Evolutionary conservation across 1,140 invertebrate genomes (phyloP), one percentile per base, ranked within the genome.

Genomic region (Chrysopa pallens): DNA sequence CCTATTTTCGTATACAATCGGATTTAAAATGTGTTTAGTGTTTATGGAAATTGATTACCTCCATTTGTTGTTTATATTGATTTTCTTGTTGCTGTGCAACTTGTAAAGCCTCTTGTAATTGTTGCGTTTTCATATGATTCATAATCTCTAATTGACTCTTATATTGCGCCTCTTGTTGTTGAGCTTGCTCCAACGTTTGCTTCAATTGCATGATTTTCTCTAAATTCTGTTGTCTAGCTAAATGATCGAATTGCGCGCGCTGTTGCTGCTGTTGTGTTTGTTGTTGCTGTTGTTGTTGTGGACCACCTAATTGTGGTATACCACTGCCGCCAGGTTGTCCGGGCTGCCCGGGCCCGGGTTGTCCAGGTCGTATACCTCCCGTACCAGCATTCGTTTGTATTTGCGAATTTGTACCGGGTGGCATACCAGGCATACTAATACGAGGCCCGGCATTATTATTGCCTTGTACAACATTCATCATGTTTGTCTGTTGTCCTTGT

Each of bases 21-120:
- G n/a, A n/a, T n/a, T n/a, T n/a, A n/a, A n/a, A n/a, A n/a, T n/a
- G n/a, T n/a, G n/a, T n/a, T n/a, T n/a, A n/a, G n/a, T n/a, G n/a
- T n/a, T n/a, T n/a, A n/a, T n/a, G n/a, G n/a, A n/a, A n/a, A n/a
- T n/a, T n/a, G n/a, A n/a, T 57, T 52, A 74, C 78, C 65, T 81
- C 78, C 8, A 81, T 53, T 50, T 80, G 75, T 50, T 79, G 74
- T 54, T 79, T 78, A 48, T 75, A 83, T 46, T 84, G 79, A 62
- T 74, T 68, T 54, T 84, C 81, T 53, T 82, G 78, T 50, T 81
- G 78, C 50, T 86, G 81, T 0, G 80, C 79, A 12, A 76, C 73
- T 56, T 84, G 80, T 38, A 86, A 61, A 49, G 70, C 76, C 59
- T 79, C 73, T 53, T 81, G 75, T 48, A 81, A 63, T 59, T 80